Conservation (phyloP, 2,888 invertebrate genomes). For the Isotomurus palustris region DNA sequence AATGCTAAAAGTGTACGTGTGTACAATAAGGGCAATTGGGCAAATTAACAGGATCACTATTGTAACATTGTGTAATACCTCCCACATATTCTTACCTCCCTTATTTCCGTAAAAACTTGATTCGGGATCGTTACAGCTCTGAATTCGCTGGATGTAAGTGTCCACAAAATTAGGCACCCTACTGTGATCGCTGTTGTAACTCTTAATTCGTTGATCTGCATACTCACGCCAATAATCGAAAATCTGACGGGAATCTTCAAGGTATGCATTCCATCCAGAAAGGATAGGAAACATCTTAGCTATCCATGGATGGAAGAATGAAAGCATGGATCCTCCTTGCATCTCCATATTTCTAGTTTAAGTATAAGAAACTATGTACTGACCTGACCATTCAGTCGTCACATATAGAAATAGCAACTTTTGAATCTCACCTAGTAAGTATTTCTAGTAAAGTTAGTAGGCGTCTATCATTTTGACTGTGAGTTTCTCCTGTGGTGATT, state of each 20-base stretch:
- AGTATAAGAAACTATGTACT: background rate
- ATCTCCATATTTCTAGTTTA: slow-evolving; percentile 32
- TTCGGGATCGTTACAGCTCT: slow-evolving; percentile 12
- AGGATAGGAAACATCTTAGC: slow-evolving; percentile 21
- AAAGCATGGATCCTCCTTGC: slow-evolving; percentile 24
- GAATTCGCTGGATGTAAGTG: slow-evolving; percentile 26
- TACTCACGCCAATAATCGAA: slow-evolving; percentile 33
- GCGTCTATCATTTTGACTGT: slow-evolving; percentile 17
- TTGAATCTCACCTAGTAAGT: slow-evolving; percentile 22
- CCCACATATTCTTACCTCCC: slow-evolving; percentile 22
- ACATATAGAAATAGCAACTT: background rate
- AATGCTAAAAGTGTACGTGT: slow-evolving; percentile 12
- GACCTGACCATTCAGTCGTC: background rate
- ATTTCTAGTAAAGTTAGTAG: slow-evolving; percentile 19
- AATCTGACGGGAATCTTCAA: slow-evolving; percentile 29
- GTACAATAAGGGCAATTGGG: background rate
- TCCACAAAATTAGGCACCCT: slow-evolving; percentile 1
- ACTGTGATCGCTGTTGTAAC: background rate
- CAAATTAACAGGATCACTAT: background rate
- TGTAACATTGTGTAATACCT: too few relatives aligned
- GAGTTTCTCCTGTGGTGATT: slow-evolving; percentile 27
- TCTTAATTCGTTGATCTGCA: slow-evolving; percentile 12
- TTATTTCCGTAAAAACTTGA: slow-evolving; percentile 30
- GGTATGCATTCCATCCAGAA: slow-evolving; percentile 33
- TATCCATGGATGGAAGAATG: slow-evolving; percentile 37